Evolutionary conservation across 2,113 vertebrate genomes (phyloP), one percentile per base, ranked within the genome.

Genomic region (Caretta caretta): DNA sequence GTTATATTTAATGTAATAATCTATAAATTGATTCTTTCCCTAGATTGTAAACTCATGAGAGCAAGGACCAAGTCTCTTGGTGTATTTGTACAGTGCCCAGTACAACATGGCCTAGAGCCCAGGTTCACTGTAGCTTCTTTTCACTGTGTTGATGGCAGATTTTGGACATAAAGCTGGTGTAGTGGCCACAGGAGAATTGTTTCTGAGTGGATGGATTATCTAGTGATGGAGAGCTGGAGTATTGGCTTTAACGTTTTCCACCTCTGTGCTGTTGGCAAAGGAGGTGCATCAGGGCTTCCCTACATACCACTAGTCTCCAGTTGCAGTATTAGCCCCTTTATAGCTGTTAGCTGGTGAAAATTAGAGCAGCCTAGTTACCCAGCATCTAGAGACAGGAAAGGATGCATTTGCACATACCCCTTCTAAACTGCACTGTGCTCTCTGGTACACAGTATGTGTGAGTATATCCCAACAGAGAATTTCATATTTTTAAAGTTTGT

Each of bases 401-500:
- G 49, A 90, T 84, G 50, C 11, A 9, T 94, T 88, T 89, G 10
- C 25, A 88, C 69, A 12, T 80, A 49, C 8, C 90, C 72, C 89
- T 10, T 86, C 62, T 92, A 90, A 91, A 35, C 49, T 90, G 75
- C 62, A 72, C 42, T 80, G 38, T 12, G 24, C 72, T 46, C 72
- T 27, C 20, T 94, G 90, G 53, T 31, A 3, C 80, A 76, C 24
- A 54, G 27, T 83, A 79, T 11, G 8, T 92, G 27, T 49, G 10
- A 25, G 10, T 76, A 46, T 27, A 76, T 46, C 24, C 24, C 38
- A 76, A 76, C 11, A 20, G 78, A 56, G 24, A 51, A 81, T 88
- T 90, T 91, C 91, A 4, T 86, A 51, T 79, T 97, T 97, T 69
- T 86, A 62, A 42, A 84, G 49, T 57, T 88, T 75, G 10, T 19